Percentiles rank a stretch among this genome's conserved stretches.
phyloP scores from a whole-genome alignment of 2,113 vertebrate genomes.

The Syrrhaptes paradoxus region DNA sequence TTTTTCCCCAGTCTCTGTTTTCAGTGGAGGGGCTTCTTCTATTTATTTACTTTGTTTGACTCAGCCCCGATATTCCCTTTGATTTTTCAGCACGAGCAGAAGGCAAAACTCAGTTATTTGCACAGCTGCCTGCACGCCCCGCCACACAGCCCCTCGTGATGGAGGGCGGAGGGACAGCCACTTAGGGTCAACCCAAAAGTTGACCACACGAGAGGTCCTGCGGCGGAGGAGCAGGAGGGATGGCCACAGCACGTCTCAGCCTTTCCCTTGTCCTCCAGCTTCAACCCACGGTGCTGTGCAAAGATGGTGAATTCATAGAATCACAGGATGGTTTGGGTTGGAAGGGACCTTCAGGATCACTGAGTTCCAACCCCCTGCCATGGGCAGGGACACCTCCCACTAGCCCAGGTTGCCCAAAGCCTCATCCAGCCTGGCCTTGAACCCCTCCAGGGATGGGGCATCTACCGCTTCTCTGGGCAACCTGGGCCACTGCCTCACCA shows the following conservation, averaged over 20 bases:
- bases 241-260: neutral
- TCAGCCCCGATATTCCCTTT: neutral
- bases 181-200: neutral
- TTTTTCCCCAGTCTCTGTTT: neutral
- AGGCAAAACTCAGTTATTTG: neutral
- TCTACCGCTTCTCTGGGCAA: neutral
- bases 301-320: neutral
- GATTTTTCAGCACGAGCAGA: neutral
- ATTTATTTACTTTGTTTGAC: neutral
- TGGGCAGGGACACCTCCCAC: neutral
- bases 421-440: accelerated
- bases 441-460: neutral
- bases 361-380: accelerated
- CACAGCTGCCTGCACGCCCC: neutral
- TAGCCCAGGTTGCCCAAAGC: accelerated
- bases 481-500: accelerated
- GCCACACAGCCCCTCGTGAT: neutral
- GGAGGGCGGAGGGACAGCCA: neutral
- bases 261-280: neutral
- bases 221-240: neutral
- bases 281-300: accelerated
- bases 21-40: neutral
- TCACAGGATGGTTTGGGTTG: neutral
- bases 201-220: neutral
- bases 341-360: neutral